Percentiles rank a stretch among this genome's conserved stretches.
Evolutionary conservation across 2,113 vertebrate species (phyloP).

Genomic region (Campylomormyrus tamandua): DNA sequence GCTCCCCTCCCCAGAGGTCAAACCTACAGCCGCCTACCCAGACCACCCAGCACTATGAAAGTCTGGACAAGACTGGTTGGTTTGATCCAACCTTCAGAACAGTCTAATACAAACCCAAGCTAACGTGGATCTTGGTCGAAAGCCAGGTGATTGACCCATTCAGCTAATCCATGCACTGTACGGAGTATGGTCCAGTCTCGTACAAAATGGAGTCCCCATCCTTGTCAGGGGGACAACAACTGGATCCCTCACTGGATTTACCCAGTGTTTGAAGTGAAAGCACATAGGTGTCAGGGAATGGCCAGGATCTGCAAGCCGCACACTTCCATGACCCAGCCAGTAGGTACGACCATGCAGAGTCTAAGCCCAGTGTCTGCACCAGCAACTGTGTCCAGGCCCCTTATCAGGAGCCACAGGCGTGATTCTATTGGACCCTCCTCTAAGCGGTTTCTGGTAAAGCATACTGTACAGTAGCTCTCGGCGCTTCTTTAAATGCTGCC

Average conservation of each 20-base stretch:
- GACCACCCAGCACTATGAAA: neutral
- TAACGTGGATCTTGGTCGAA: neutral
- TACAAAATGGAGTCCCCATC: neutral
- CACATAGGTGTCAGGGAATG: neutral
- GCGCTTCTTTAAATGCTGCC: neutral
- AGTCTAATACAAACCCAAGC: neutral
- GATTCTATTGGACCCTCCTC: neutral
- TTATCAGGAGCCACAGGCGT: neutral
- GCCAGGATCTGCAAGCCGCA: neutral
- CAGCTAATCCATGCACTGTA: neutral
- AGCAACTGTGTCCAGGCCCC: neutral
- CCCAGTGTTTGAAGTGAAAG: constrained; percentile 41
- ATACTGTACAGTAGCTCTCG: neutral
- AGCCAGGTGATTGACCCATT: neutral
- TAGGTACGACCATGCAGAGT: neutral
- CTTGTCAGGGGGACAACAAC: neutral
- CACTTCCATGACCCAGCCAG: neutral
- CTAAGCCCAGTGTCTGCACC: neutral
- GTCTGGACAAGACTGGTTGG: neutral
- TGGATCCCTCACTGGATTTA: neutral
- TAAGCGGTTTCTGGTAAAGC: neutral
- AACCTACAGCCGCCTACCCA: neutral
- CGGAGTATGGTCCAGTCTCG: neutral
- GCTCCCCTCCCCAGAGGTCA: neutral
- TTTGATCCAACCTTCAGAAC: neutral